phyloP scores from a whole-genome alignment of 2,888 invertebrate species.

The Synanthedon tipuliformis region DNA sequence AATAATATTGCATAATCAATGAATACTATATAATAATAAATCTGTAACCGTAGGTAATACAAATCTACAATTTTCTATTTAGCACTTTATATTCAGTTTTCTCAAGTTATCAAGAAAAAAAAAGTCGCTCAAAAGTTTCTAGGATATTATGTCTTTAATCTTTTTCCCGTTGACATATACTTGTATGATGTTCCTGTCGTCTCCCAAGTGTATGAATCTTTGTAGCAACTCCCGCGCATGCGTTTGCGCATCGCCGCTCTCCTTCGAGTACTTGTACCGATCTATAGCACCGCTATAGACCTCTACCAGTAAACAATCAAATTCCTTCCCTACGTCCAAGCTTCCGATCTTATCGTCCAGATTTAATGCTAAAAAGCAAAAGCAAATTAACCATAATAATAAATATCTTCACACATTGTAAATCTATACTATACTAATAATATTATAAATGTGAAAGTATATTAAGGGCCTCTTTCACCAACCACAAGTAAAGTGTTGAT shows the following conservation, averaged over 20 bases:
- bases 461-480: too few species aligned
- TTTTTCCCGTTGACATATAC: constrained; percentile 80
- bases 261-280: constrained; percentile 36
- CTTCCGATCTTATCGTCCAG: constrained; percentile 82
- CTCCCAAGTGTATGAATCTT: constrained; percentile 82
- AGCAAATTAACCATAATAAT: too few species aligned
- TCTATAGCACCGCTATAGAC: constrained; percentile 57
- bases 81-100: too few species aligned
- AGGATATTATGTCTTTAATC: constrained; percentile 22
- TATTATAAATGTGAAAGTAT: too few species aligned
- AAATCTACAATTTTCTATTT: too few species aligned
- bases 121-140: background rate
- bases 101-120: too few species aligned
- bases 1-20: too few species aligned
- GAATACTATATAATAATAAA: too few species aligned
- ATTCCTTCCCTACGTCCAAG: constrained; percentile 84
- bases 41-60: too few species aligned
- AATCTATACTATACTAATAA: too few species aligned
- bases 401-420: too few species aligned
- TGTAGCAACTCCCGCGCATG: constrained; percentile 74
- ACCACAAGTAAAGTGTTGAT: too few species aligned
- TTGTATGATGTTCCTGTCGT: constrained; percentile 82
- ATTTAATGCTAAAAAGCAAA: constrained; percentile 71
- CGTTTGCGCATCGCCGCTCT: constrained; percentile 22
- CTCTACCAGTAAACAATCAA: constrained; percentile 87